Conservation (phyloP, 2,113 vertebrate genomes). For the Sebastes schlegelii region DNA sequence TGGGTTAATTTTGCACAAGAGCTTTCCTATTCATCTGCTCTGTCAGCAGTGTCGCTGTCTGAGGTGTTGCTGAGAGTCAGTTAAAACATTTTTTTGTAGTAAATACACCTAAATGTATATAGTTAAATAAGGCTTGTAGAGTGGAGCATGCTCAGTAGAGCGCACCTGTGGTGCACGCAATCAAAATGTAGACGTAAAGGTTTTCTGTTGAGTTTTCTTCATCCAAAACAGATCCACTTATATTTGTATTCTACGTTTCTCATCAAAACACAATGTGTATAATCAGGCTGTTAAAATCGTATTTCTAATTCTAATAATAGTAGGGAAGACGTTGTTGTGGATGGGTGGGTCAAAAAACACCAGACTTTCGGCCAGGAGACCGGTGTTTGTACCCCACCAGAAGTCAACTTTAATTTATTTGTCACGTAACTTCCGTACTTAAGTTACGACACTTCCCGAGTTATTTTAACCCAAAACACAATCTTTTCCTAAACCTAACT, state of each 20-base stretch:
- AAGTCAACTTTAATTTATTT: too few species aligned
- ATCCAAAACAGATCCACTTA: neutral
- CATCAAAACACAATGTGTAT: neutral
- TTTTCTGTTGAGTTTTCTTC: neutral
- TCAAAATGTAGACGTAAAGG: neutral
- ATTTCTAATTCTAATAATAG: too few species aligned
- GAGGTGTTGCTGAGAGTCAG: neutral
- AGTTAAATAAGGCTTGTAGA: neutral
- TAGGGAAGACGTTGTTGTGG: too few species aligned
- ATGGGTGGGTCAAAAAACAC: too few species aligned
- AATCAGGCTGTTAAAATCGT: too few species aligned
- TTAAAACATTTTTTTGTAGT: neutral
- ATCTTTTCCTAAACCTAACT: too few species aligned
- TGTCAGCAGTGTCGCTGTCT: neutral
- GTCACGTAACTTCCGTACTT: too few species aligned
- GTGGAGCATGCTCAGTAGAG: neutral
- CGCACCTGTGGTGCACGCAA: neutral
- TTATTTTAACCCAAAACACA: too few species aligned
- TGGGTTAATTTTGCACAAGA: slow-evolving; percentile 18
- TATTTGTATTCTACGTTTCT: neutral
- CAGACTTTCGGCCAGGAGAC: too few species aligned
- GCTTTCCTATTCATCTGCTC: neutral
- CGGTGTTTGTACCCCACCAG: too few species aligned
- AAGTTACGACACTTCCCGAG: too few species aligned
- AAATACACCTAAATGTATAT: neutral